Conservation (phyloP, 2,113 vertebrate species). For the Phylloscopus trochilus region DNA sequence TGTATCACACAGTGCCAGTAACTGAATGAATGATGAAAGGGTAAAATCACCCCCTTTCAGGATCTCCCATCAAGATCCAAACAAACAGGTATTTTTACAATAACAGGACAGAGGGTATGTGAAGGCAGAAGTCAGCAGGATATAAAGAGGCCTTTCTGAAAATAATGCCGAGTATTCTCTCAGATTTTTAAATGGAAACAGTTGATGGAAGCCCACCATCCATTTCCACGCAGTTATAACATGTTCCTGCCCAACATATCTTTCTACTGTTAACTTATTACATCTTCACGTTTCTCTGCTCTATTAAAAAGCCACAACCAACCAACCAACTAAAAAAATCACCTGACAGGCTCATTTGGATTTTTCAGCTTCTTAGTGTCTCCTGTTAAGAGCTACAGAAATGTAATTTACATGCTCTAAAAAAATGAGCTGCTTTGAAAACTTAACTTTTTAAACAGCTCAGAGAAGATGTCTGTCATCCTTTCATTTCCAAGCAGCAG, state of each 20-base stretch:
- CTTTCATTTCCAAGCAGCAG: constrained; percentile 3
- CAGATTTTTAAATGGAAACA: neutral
- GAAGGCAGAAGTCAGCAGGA: neutral
- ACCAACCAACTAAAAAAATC: neutral
- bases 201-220: neutral
- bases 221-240: neutral
- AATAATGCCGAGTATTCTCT: neutral
- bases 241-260: neutral
- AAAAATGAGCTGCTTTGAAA: neutral
- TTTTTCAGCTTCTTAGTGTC: neutral
- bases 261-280: neutral
- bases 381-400: neutral
- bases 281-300: neutral
- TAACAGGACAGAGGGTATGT: neutral
- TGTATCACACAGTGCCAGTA: neutral
- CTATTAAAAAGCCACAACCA: neutral
- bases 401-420: neutral
- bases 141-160: neutral
- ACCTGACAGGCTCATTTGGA: neutral
- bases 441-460: neutral
- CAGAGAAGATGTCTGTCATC: neutral
- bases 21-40: neutral
- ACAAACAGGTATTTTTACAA: neutral
- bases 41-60: neutral
- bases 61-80: neutral